These are phyloP conservation scores for Spialia ferax DNA, from an alignment of 2,888 invertebrate species.

Conservation along the genomic window DNA sequence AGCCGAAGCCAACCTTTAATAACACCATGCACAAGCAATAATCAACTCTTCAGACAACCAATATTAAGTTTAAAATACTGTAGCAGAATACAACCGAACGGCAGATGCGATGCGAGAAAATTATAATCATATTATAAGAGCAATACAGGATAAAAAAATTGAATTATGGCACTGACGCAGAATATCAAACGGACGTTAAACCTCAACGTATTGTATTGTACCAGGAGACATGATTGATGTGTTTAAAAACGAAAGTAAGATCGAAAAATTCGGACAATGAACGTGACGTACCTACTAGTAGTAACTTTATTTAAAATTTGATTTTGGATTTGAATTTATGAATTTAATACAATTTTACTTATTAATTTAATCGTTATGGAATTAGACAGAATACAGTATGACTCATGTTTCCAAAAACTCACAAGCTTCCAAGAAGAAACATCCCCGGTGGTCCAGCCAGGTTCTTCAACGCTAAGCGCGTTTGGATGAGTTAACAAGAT, in stretches of 20 bases:
- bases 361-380: neutral
- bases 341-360: neutral
- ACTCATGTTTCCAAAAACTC: neutral
- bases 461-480: conserved; percentile 16
- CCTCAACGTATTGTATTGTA: conserved; percentile 60
- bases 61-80: conserved; percentile 51
- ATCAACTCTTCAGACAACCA: conserved; percentile 52
- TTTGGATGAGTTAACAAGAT: conserved; percentile 33
- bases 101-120: conserved; percentile 60
- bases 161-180: conserved; percentile 67
- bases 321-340: no score
- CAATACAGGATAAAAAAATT: conserved; percentile 75
- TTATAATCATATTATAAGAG: conserved; percentile 77
- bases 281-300: neutral
- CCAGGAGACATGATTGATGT: conserved; percentile 61
- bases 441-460: conserved; percentile 42
- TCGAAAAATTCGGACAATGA: neutral
- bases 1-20: conserved; percentile 61
- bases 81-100: conserved; percentile 26
- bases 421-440: conserved; percentile 27
- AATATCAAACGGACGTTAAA: conserved; percentile 65
- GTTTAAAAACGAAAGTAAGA: conserved; percentile 58
- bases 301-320: no score
- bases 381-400: neutral
- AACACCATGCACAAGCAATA: conserved; percentile 53